These are phyloP conservation scores for Oscheius sp. DNA, from an alignment of 2,888 invertebrate genomes.

Conservation along the genomic window DNA sequence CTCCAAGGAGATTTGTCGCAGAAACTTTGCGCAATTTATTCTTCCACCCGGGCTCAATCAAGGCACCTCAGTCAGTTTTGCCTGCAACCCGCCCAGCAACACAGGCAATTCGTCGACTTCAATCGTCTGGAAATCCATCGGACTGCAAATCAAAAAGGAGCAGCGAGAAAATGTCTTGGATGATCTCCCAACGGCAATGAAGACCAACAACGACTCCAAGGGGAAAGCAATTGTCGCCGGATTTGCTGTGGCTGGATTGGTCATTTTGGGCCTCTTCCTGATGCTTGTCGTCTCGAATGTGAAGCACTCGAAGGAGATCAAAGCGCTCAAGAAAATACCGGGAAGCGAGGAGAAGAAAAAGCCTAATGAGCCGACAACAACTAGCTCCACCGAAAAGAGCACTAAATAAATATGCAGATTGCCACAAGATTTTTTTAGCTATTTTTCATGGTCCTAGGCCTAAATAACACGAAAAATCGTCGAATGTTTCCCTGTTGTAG, in stretches of 20 bases:
- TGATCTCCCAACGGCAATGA: background rate
- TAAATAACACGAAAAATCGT: no score
- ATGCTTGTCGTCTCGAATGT: background rate
- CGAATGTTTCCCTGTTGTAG: constrained; percentile 66
- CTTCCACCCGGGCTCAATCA: background rate
- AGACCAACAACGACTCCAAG: background rate
- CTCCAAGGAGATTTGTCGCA: constrained; percentile 4
- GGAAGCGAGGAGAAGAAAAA: background rate
- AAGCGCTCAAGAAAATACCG: background rate
- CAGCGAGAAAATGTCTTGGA: background rate
- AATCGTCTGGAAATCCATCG: background rate
- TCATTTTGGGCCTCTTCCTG: background rate
- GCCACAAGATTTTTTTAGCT: no score
- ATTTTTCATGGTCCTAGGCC: no score
- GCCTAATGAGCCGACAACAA: background rate
- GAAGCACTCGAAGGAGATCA: constrained; percentile 8
- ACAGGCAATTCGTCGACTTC: background rate
- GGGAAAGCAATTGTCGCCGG: constrained; percentile 1
- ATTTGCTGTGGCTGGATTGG: background rate
- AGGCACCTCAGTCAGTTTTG: background rate
- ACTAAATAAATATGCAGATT: background rate
- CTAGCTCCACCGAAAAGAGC: background rate
- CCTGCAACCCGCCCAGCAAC: no score
- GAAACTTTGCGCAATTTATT: background rate
- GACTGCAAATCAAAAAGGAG: background rate